Evolutionary conservation across 1,140 invertebrate genomes (phyloP).

Genomic region (Zaprionus ornatus): DNA sequence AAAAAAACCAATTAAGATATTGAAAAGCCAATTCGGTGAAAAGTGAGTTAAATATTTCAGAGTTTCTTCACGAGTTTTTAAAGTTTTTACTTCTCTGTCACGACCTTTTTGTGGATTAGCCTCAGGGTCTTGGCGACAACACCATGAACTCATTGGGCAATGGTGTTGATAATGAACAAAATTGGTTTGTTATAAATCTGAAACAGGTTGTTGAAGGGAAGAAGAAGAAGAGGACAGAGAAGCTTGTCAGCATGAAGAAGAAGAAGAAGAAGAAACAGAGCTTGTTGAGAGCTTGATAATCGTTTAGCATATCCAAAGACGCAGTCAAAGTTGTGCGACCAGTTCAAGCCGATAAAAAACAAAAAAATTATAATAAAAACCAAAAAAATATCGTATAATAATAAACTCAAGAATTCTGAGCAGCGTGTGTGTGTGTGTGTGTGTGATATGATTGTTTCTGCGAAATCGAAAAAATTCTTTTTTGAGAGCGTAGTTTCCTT

Average conservation of each 20-base stretch:
- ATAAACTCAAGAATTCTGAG: not conserved
- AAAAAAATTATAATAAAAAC: not conserved
- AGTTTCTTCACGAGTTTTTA: not conserved
- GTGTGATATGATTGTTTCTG: slow-evolving; percentile 3
- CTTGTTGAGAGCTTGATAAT: not conserved
- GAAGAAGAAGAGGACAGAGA: not conserved
- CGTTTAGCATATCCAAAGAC: not conserved
- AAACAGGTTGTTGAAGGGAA: not conserved
- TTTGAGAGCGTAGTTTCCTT: not conserved
- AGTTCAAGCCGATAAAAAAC: not conserved
- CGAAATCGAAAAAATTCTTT: not conserved
- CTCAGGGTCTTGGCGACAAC: not conserved
- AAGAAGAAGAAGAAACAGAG: not conserved
- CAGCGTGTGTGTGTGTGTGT: not conserved
- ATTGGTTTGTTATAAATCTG: not conserved
- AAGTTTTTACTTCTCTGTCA: not conserved
- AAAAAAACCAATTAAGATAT: slow-evolving; percentile 10
- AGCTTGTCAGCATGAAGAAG: not conserved
- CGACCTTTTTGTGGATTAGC: not conserved
- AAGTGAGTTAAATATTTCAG: not conserved
- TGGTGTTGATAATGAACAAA: not conserved
- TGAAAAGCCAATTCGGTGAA: not conserved
- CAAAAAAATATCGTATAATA: not conserved
- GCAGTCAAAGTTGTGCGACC: not conserved
- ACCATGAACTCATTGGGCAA: not conserved